These are phyloP conservation scores for Dastarcus helophoroides DNA, from an alignment of 2,888 invertebrate species.

Conservation along the genomic window DNA sequence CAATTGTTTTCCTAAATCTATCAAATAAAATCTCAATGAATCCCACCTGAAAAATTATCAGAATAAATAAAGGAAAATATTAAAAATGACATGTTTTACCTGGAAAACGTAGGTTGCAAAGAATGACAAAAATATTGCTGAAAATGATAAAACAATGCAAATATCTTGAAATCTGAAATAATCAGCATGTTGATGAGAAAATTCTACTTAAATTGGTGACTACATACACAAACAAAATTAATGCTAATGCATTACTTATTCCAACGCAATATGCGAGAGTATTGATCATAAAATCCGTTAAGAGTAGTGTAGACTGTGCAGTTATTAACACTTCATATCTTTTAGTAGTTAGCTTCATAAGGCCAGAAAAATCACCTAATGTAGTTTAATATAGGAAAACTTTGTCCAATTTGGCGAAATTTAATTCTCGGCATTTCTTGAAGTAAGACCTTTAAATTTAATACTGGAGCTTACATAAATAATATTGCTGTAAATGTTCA, in stretches of 20 bases:
- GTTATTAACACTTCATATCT: too few species aligned
- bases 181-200: too few species aligned
- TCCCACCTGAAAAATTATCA: conserved; percentile 8
- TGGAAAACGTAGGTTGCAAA: conserved; percentile 10
- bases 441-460: too few species aligned
- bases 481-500: too few species aligned
- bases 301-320: too few species aligned
- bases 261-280: conserved; percentile 5
- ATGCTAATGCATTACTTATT: conserved; percentile 6
- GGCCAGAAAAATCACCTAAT: too few species aligned
- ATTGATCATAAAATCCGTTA: conserved; percentile 8
- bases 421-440: too few species aligned
- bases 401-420: too few species aligned
- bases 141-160: conserved; percentile 9
- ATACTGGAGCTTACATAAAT: too few species aligned
- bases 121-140: conserved; percentile 8
- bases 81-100: background rate
- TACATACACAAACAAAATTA: conserved; percentile 7
- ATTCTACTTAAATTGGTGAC: background rate
- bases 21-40: conserved; percentile 9
- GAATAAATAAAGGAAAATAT: background rate
- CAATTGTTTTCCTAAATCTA: conserved; percentile 8
- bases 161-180: conserved; percentile 9
- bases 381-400: too few species aligned
- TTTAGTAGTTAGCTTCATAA: too few species aligned